Percentiles rank a stretch among this genome's conserved stretches.
phyloP scores from a whole-genome alignment of 2,888 invertebrate species.

The Drosophila villosipedis region DNA sequence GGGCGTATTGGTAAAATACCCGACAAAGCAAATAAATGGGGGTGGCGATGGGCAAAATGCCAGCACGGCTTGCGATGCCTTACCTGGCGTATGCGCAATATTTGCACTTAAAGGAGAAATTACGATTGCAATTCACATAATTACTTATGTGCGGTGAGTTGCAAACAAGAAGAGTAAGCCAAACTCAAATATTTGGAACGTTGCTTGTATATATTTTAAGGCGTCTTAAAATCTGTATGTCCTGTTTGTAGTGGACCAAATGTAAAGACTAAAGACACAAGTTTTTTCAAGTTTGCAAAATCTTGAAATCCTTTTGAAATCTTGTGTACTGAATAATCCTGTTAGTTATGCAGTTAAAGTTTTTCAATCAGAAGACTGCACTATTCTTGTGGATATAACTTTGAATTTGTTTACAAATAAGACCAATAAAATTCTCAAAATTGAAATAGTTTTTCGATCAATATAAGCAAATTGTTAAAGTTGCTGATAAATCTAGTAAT shows the following conservation, averaged over 20 bases:
- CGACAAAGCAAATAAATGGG: constrained; percentile 16
- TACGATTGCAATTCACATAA: constrained; percentile 47
- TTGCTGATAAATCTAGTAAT: neutral
- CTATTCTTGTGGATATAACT: no score
- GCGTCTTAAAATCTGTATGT: neutral
- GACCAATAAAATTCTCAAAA: neutral
- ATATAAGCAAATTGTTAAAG: constrained; percentile 1
- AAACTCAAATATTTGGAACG: neutral
- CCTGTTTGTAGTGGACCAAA: no score
- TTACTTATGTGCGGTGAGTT: constrained; percentile 25
- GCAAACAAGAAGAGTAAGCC: neutral
- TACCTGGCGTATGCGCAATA: constrained; percentile 53
- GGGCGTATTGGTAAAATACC: constrained; percentile 25
- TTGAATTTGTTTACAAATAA: neutral
- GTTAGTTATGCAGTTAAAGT: neutral
- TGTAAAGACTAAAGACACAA: neutral
- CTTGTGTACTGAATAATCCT: neutral
- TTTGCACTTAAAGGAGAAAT: constrained; percentile 34
- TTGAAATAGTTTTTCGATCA: neutral
- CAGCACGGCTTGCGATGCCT: constrained; percentile 8
- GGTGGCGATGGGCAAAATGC: constrained; percentile 11
- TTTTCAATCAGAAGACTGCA: neutral
- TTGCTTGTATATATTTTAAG: neutral
- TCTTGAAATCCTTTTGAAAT: neutral
- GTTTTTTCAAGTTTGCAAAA: neutral